These are phyloP conservation scores for Furnarius figulus DNA, from an alignment of 2,113 vertebrate species.

Conservation along the genomic window DNA sequence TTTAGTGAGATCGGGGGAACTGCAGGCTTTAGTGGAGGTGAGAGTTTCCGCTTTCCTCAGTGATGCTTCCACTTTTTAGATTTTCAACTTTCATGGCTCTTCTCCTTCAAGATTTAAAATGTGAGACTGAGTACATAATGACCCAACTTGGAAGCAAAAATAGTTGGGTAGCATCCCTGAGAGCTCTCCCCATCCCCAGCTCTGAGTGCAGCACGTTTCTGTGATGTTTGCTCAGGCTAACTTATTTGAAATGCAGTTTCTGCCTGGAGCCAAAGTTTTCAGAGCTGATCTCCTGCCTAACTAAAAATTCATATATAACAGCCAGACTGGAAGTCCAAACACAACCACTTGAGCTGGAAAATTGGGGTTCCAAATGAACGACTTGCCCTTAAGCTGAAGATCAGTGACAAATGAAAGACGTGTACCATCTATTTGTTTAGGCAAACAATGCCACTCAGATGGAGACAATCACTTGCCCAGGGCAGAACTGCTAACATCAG, in stretches of 20 bases:
- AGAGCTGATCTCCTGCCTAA: neutral
- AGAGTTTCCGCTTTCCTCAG: neutral
- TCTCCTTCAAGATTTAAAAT: neutral
- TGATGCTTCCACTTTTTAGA: neutral
- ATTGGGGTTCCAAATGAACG: neutral
- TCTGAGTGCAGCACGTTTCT: neutral
- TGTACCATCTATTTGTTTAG: neutral
- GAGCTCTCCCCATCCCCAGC: neutral
- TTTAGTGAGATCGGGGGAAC: neutral
- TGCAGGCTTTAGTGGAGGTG: neutral
- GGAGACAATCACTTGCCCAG: neutral
- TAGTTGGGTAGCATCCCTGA: neutral
- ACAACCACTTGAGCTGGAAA: conserved; percentile 14
- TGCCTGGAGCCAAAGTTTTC: conserved; percentile 21
- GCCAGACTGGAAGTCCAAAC: conserved; percentile 14
- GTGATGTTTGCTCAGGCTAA: neutral
- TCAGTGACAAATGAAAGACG: neutral
- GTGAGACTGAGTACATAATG: neutral
- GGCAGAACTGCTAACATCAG: neutral
- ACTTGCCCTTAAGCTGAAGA: neutral
- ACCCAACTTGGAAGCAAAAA: neutral
- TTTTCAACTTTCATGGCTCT: neutral
- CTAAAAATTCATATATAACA: neutral
- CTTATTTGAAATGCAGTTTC: conserved; percentile 5
- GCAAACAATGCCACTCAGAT: neutral